Evolutionary conservation across 1,140 invertebrate species (phyloP).

Genomic region (Mizuhopecten yessoensis): DNA sequence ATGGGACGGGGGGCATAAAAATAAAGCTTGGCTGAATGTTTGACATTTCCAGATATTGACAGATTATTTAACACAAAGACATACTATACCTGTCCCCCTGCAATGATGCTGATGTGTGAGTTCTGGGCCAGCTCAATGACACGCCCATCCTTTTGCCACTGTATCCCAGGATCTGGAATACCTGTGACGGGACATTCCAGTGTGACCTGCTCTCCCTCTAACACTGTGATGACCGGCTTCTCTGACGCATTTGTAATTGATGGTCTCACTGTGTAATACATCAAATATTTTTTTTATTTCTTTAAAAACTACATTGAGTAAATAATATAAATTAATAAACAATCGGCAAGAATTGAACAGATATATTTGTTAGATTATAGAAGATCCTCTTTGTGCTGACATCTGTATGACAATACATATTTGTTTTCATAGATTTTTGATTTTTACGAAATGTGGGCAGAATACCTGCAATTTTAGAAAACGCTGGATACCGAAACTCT

Average conservation of each 20-base stretch:
- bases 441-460: no score
- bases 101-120: slow-evolving; percentile 65
- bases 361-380: no score
- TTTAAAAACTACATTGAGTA: not conserved
- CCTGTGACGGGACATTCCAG: slow-evolving; percentile 84
- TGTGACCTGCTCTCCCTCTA: slow-evolving; percentile 86
- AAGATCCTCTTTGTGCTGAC: no score
- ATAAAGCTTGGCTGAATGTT: no score
- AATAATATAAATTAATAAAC: not conserved
- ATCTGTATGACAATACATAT: no score
- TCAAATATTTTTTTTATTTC: not conserved
- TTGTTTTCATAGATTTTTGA: no score
- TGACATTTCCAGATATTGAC: no score
- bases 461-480: no score
- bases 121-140: slow-evolving; percentile 68
- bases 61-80: no score
- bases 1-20: no score
- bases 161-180: slow-evolving; percentile 82
- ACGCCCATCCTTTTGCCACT: slow-evolving; percentile 75
- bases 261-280: slow-evolving; percentile 72
- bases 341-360: no score
- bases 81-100: slow-evolving; percentile 66
- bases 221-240: slow-evolving; percentile 86
- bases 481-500: no score
- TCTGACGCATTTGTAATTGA: slow-evolving; percentile 59